Percentiles rank a stretch among this genome's conserved stretches.
Evolutionary conservation across 30 jellyfish, hydroid and myxozoan genomes (phyloP).

Genomic region (Hydractinia symbiolongicarpus): DNA sequence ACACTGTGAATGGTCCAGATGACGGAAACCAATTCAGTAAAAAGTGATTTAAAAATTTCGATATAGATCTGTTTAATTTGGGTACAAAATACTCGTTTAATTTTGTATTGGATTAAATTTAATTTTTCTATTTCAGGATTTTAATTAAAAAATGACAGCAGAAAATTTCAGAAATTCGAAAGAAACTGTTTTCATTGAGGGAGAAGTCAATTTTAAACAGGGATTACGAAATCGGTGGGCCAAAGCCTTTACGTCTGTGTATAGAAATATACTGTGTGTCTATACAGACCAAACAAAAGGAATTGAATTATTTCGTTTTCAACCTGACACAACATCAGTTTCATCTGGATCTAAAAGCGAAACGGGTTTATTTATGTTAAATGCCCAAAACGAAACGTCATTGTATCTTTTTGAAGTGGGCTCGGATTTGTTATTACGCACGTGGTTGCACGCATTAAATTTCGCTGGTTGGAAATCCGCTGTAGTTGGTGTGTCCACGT

Average conservation of each 20-base stretch:
- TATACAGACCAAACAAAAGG: neutral
- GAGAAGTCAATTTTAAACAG: neutral
- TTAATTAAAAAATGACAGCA: neutral
- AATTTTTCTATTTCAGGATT: no score
- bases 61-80: no score
- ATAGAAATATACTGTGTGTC: neutral
- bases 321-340: neutral
- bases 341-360: conserved; percentile 5
- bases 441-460: conserved; percentile 8
- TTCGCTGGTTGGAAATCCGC: conserved; percentile 3
- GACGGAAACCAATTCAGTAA: no score
- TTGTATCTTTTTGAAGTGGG: conserved; percentile 13
- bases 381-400: neutral
- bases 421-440: neutral
- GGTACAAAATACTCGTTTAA: no score
- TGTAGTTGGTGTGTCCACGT: neutral
- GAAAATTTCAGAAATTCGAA: neutral
- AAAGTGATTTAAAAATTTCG: no score
- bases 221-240: conserved; percentile 10
- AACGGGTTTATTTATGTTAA: neutral
- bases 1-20: no score
- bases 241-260: neutral
- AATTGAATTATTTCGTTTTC: neutral
- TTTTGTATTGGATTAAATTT: no score
- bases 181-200: conserved; percentile 7